Evolutionary conservation across 2,888 invertebrate species (phyloP).

Genomic region (Homarus gammarus): DNA sequence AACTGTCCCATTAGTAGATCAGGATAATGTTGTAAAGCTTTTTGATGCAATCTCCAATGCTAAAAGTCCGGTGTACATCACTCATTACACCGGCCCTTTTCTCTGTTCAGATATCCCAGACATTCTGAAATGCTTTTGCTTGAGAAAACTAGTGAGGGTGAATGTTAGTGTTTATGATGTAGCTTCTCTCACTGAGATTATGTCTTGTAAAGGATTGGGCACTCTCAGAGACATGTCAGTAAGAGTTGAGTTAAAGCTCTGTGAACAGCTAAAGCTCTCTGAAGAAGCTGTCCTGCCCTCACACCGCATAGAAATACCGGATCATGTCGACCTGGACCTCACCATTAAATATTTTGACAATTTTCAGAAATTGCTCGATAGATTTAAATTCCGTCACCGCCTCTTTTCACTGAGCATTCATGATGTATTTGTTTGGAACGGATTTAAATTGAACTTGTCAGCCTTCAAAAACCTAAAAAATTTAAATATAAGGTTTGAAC

Average conservation of each 20-base stretch:
- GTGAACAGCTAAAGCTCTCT: neutral
- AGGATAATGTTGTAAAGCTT: neutral
- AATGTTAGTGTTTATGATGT: constrained; percentile 45
- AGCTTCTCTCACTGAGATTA: constrained; percentile 6
- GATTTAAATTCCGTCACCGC: neutral
- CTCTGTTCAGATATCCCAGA: constrained; percentile 8
- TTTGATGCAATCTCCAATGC: neutral
- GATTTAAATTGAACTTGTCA: constrained; percentile 38
- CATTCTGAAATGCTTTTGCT: constrained; percentile 17
- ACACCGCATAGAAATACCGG: neutral
- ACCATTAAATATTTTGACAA: constrained; percentile 34
- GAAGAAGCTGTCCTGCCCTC: neutral
- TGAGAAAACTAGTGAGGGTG: neutral
- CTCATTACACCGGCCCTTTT: constrained; percentile 24
- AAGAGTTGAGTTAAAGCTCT: constrained; percentile 10
- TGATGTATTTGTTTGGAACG: constrained; percentile 20
- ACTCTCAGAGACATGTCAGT: constrained; percentile 10
- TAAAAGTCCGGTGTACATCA: constrained; percentile 1
- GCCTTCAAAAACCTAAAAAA: constrained; percentile 15
- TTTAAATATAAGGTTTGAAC: constrained; percentile 34
- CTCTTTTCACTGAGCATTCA: constrained; percentile 43
- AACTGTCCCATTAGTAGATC: neutral
- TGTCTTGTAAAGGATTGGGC: constrained; percentile 13
- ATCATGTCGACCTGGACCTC: constrained; percentile 2
- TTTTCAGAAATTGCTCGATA: constrained; percentile 31